Conservation (phyloP, 92 coral and sea anemone species). For the Umimayanthus chanpuru region DNA sequence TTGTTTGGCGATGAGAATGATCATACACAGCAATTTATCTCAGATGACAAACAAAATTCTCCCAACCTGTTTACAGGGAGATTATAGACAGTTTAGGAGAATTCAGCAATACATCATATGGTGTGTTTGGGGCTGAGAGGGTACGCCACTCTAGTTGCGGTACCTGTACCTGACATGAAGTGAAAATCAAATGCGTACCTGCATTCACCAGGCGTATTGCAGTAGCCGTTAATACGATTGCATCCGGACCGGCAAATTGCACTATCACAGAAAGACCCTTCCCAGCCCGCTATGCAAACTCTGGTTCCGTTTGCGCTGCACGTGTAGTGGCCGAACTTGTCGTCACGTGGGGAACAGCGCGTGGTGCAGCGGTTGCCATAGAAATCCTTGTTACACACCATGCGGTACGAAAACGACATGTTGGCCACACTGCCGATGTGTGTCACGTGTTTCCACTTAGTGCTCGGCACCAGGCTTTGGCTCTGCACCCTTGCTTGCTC, state of each 20-base stretch:
- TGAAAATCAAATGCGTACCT: constrained; percentile 47
- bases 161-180: background rate
- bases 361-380: constrained; percentile 69
- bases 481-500: constrained; percentile 23
- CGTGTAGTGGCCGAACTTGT: constrained; percentile 70
- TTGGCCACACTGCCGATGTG: constrained; percentile 75
- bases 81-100: too few relatives aligned
- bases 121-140: too few relatives aligned
- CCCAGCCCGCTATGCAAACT: constrained; percentile 92
- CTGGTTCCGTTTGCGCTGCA: constrained; percentile 70
- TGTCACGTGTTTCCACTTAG: constrained; percentile 72
- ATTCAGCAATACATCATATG: too few relatives aligned
- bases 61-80: too few relatives aligned
- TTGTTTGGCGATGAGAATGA: too few relatives aligned
- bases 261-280: constrained; percentile 49
- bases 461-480: constrained; percentile 55
- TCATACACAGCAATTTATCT: too few relatives aligned
- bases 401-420: constrained; percentile 75
- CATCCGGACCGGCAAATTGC: constrained; percentile 84
- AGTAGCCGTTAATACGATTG: constrained; percentile 56
- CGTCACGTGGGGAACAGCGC: constrained; percentile 79
- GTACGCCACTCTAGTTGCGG: too few relatives aligned
- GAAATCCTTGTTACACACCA: constrained; percentile 70
- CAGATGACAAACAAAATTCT: too few relatives aligned
- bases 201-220: constrained; percentile 73